phyloP scores from a whole-genome alignment of 92 coral and sea anemone species.

The Heliopora coerulea region DNA sequence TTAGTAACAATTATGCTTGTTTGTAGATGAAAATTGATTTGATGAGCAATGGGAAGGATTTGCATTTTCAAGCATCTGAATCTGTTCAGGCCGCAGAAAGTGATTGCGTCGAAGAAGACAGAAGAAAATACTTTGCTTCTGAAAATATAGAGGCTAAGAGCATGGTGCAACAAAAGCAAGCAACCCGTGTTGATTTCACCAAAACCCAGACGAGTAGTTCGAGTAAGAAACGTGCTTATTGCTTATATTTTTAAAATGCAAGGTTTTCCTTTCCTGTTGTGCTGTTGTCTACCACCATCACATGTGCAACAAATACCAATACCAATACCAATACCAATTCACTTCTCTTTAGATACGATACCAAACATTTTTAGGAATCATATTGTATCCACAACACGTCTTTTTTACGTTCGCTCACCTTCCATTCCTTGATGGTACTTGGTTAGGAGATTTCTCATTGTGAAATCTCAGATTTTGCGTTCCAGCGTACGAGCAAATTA shows the following conservation, averaged over 20 bases:
- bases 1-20: neutral
- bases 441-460: too few relatives aligned
- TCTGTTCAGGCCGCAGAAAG: neutral
- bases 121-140: neutral
- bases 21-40: conserved; percentile 21
- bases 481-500: too few relatives aligned
- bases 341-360: too few relatives aligned
- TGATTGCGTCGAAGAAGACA: neutral
- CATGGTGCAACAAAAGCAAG: neutral
- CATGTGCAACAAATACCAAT: too few relatives aligned
- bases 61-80: conserved; percentile 15
- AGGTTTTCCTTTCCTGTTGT: too few relatives aligned
- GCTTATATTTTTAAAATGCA: neutral
- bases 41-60: conserved; percentile 37
- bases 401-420: too few relatives aligned
- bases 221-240: conserved; percentile 1
- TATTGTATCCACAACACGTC: too few relatives aligned
- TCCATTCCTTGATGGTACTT: too few relatives aligned
- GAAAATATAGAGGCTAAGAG: neutral
- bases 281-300: too few relatives aligned
- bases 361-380: too few relatives aligned
- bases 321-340: too few relatives aligned
- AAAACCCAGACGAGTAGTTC: conserved; percentile 8
- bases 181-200: neutral
- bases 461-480: too few relatives aligned